phyloP scores from a whole-genome alignment of 2,113 vertebrate species.

The Perognathus longimembris region DNA sequence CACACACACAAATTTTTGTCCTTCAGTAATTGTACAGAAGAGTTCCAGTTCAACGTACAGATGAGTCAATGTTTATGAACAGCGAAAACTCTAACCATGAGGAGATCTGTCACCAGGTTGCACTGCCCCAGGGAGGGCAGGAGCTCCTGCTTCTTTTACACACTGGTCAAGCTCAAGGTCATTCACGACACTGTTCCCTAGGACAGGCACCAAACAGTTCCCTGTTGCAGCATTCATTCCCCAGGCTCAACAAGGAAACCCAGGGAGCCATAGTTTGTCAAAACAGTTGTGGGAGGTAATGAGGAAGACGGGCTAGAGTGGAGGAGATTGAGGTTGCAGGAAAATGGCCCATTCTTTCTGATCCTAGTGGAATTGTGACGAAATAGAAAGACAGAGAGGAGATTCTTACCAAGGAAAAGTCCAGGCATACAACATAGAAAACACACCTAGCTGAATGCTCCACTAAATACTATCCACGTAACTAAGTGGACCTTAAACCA shows the following conservation, averaged over 20 bases:
- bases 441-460: not conserved
- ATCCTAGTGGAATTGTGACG: not conserved
- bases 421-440: not conserved
- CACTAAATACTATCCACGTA: not conserved
- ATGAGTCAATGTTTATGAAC: no score
- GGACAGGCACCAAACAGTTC: not conserved
- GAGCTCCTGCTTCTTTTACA: not conserved
- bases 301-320: accelerated
- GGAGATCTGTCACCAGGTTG: not conserved
- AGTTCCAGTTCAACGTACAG: no score
- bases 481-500: not conserved
- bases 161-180: not conserved
- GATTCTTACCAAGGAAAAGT: slow-evolving; percentile 50
- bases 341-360: not conserved
- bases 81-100: not conserved
- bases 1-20: no score
- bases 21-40: no score
- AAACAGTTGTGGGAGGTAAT: not conserved
- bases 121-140: not conserved
- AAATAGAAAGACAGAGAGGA: not conserved
- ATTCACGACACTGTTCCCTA: not conserved
- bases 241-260: not conserved
- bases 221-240: not conserved
- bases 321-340: accelerated
- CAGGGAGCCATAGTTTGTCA: not conserved